These are phyloP conservation scores for Oscheius sp. DNA, from an alignment of 2,888 invertebrate species.

Conservation along the genomic window DNA sequence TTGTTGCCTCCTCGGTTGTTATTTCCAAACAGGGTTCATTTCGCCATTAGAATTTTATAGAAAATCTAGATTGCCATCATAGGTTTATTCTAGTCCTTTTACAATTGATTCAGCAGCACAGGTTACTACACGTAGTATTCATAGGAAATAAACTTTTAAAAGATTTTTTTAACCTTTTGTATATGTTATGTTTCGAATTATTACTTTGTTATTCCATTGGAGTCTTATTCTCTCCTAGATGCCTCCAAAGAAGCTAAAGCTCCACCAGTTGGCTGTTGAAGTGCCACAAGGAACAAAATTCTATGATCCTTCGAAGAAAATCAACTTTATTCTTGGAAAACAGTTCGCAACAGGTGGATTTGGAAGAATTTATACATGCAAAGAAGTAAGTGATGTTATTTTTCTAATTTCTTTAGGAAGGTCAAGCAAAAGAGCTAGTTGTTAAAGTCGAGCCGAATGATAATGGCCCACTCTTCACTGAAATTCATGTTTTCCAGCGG, in stretches of 20 bases:
- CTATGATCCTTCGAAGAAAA: constrained; percentile 43
- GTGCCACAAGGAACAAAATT: constrained; percentile 47
- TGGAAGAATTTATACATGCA: constrained; percentile 67
- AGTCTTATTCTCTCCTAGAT: no score
- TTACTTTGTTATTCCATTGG: background rate
- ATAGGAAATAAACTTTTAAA: no score
- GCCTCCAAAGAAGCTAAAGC: constrained; percentile 52
- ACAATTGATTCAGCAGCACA: no score
- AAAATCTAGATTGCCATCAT: no score
- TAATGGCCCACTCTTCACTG: constrained; percentile 97
- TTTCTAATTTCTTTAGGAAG: background rate
- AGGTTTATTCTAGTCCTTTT: no score
- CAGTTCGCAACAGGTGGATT: constrained; percentile 69
- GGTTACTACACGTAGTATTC: no score
- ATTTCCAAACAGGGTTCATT: no score
- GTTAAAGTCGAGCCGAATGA: constrained; percentile 82
- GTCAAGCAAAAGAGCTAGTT: constrained; percentile 38
- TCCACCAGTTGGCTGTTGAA: constrained; percentile 52
- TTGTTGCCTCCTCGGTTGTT: no score
- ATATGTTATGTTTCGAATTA: background rate
- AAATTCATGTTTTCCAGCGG: constrained; percentile 91
- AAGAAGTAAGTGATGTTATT: constrained; percentile 43
- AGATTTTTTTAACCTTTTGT: background rate
- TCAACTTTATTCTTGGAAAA: constrained; percentile 57
- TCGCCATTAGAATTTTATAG: no score